A percentile compares a stretch with the other conserved stretches of the same genome.
These are phyloP conservation scores for Silvanus unidentatus DNA, from an alignment of 2,888 invertebrate genomes.

Conservation along the genomic window DNA sequence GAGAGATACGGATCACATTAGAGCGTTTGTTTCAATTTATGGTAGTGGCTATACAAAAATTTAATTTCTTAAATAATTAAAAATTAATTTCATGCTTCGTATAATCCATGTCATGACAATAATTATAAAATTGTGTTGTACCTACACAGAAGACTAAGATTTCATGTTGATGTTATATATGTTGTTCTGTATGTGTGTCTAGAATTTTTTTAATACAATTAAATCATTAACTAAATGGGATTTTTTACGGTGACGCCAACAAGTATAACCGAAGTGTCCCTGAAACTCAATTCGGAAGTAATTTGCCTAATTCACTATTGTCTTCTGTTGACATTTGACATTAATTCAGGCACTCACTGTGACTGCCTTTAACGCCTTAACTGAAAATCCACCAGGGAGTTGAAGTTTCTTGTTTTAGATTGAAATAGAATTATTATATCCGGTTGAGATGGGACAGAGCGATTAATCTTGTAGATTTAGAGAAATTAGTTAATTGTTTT, in stretches of 20 bases:
- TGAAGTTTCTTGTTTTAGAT: too few species aligned
- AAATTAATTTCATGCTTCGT: conserved; percentile 41
- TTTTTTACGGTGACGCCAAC: conserved; percentile 35
- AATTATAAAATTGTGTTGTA: conserved; percentile 9
- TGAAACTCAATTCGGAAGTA: conserved; percentile 27
- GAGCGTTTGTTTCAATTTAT: conserved; percentile 23
- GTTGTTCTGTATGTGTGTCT: too few species aligned
- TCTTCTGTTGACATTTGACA: conserved; percentile 23
- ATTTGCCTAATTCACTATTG: conserved; percentile 32
- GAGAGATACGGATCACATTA: conserved; percentile 19
- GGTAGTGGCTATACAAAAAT: conserved; percentile 28
- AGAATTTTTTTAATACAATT: too few species aligned
- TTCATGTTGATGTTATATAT: too few species aligned
- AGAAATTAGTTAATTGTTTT: too few species aligned
- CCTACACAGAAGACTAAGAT: too few species aligned
- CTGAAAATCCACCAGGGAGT: background rate
- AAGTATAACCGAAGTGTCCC: too few species aligned
- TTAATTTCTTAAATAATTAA: conserved; percentile 38
- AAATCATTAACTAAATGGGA: conserved; percentile 41
- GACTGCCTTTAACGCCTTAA: conserved; percentile 7
- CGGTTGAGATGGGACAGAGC: too few species aligned
- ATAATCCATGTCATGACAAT: conserved; percentile 31
- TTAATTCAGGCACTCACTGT: conserved; percentile 9
- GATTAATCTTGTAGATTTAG: too few species aligned
- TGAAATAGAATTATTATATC: too few species aligned